Evolutionary conservation across 2,797 vertebrate genomes (phyloP).

Genomic region (Benthosema pterotum): DNA sequence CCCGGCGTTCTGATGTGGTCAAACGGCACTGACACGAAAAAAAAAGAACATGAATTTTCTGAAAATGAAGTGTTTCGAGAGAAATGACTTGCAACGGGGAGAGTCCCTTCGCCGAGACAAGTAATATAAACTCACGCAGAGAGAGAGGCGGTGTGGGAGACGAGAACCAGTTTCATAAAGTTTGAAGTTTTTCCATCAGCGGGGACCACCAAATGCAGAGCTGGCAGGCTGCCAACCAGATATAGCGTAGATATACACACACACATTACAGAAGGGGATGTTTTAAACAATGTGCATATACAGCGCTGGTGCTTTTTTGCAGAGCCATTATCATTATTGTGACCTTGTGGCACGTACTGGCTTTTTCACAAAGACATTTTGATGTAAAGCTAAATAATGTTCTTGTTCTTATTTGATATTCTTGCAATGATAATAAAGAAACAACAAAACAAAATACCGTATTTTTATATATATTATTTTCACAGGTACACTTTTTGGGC

Average conservation of each 20-base stretch:
- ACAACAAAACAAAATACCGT: too few species aligned
- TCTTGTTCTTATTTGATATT: background rate
- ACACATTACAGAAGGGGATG: constrained; percentile 31
- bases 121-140: constrained; percentile 76
- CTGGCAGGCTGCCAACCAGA: constrained; percentile 60
- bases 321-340: constrained; percentile 4
- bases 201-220: constrained; percentile 67
- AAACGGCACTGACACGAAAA: constrained; percentile 53
- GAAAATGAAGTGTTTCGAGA: constrained; percentile 82
- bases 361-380: background rate
- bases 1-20: constrained; percentile 73
- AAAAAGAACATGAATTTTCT: constrained; percentile 62
- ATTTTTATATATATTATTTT: too few species aligned
- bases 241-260: constrained; percentile 38
- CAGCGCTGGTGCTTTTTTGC: constrained; percentile 11
- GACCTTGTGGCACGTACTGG: constrained; percentile 1
- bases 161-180: constrained; percentile 73
- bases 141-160: constrained; percentile 78
- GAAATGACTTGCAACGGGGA: constrained; percentile 75
- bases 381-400: background rate
- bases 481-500: too few species aligned
- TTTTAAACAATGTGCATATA: constrained; percentile 24
- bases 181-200: constrained; percentile 74
- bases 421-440: constrained; percentile 7
- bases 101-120: constrained; percentile 70